phyloP scores from a whole-genome alignment of 2,888 invertebrate genomes.

The Taphrorychus bicolor region DNA sequence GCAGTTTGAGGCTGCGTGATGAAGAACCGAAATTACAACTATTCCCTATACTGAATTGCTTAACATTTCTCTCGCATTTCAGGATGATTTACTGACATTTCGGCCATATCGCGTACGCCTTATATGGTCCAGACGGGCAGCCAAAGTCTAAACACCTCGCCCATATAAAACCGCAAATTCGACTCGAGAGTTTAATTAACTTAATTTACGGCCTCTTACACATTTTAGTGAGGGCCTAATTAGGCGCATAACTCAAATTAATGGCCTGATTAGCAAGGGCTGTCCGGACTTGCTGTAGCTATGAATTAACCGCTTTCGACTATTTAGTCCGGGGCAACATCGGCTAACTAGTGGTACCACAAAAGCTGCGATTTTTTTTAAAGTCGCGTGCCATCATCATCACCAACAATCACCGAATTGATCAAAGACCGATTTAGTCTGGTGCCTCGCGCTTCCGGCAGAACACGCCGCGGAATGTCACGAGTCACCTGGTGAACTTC shows the following conservation, averaged over 20 bases:
- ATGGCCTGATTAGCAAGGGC: constrained; percentile 22
- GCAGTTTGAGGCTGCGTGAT: too few species aligned
- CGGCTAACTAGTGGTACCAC: too few species aligned
- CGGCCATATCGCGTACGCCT: too few species aligned
- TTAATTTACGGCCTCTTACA: constrained; percentile 10
- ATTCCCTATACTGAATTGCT: too few species aligned
- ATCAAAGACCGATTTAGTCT: constrained; percentile 24
- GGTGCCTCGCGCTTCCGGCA: constrained; percentile 10
- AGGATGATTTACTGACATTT: too few species aligned
- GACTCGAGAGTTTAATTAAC: constrained; percentile 12
- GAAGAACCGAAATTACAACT: too few species aligned
- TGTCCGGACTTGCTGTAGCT: constrained; percentile 5
- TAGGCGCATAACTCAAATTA: constrained; percentile 23
- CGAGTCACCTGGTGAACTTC: constrained; percentile 24
- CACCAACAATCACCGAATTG: constrained; percentile 11
- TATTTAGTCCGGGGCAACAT: constrained; percentile 4
- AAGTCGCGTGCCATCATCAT: constrained; percentile 20
- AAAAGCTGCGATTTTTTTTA: neutral
- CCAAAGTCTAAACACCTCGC: neutral
- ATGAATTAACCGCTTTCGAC: constrained; percentile 13
- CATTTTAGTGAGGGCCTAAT: constrained; percentile 9
- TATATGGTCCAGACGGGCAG: too few species aligned
- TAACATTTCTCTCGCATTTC: too few species aligned
- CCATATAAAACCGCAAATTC: neutral
- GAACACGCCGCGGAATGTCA: constrained; percentile 22